Conservation (phyloP, 2,888 invertebrate species). For the Augiades crinisus region DNA sequence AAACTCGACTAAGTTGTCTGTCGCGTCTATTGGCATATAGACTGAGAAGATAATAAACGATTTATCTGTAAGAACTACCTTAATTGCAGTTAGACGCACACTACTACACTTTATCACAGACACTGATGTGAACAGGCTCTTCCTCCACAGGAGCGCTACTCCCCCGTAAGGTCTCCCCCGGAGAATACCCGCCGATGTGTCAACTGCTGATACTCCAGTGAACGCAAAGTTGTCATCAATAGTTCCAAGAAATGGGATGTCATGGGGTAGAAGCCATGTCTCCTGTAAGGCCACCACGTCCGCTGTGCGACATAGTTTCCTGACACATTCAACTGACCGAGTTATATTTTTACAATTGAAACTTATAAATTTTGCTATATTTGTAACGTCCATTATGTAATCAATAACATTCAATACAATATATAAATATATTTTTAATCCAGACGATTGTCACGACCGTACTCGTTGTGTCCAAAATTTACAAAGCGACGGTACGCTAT, state of each 20-base stretch:
- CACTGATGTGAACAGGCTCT: neutral
- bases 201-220: neutral
- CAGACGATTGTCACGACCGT: too few species aligned
- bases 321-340: neutral
- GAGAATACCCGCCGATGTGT: neutral
- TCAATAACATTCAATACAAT: too few species aligned
- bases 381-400: too few species aligned
- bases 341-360: neutral
- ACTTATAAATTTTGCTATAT: neutral
- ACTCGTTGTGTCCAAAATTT: too few species aligned
- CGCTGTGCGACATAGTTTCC: neutral
- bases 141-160: neutral
- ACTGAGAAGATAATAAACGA: neutral
- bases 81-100: neutral
- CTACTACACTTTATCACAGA: neutral
- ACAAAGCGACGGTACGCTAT: neutral
- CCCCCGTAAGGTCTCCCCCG: conserved; percentile 1
- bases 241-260: neutral
- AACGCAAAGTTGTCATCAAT: neutral
- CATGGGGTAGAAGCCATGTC: neutral
- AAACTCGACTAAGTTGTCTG: neutral
- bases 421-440: too few species aligned
- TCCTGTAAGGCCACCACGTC: neutral
- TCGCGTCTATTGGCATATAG: neutral
- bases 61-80: too few species aligned